Conservation (phyloP, 2,797 vertebrate species). For the Crocodylus rhombifer region DNA sequence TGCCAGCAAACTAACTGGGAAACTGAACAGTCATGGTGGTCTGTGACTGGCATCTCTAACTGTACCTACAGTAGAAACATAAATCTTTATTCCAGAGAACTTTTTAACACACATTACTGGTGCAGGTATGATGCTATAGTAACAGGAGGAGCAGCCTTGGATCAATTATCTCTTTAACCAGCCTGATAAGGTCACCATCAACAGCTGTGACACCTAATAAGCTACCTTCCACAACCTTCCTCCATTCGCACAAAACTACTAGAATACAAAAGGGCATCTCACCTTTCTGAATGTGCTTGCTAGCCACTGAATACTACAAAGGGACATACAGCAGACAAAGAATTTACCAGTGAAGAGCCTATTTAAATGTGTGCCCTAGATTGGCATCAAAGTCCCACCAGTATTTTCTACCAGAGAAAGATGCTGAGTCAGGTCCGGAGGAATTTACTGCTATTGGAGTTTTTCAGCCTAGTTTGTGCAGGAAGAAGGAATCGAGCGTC, state of each 20-base stretch:
- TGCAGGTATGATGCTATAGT: neutral
- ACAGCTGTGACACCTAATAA: conserved; percentile 34
- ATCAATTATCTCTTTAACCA: conserved; percentile 16
- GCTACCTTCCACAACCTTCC: neutral
- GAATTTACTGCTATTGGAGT: neutral
- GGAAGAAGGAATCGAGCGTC: neutral
- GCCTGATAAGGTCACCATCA: neutral
- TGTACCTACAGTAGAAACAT: neutral
- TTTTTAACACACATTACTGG: neutral
- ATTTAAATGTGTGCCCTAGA: neutral
- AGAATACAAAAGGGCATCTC: neutral
- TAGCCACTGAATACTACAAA: neutral
- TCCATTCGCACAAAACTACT: neutral
- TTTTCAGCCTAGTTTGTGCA: neutral
- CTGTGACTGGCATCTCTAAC: neutral
- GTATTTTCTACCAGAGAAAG: neutral
- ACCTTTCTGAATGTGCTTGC: neutral
- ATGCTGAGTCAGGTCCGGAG: neutral
- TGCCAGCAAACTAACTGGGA: neutral
- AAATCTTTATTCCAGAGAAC: neutral
- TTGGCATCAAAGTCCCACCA: neutral
- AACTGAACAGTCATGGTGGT: neutral
- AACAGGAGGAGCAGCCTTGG: neutral
- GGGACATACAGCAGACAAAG: neutral
- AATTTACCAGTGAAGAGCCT: neutral